Percentiles rank a stretch among this genome's conserved stretches.
phyloP scores from a whole-genome alignment of 1,140 invertebrate genomes.

The Aleiodes sp. region DNA sequence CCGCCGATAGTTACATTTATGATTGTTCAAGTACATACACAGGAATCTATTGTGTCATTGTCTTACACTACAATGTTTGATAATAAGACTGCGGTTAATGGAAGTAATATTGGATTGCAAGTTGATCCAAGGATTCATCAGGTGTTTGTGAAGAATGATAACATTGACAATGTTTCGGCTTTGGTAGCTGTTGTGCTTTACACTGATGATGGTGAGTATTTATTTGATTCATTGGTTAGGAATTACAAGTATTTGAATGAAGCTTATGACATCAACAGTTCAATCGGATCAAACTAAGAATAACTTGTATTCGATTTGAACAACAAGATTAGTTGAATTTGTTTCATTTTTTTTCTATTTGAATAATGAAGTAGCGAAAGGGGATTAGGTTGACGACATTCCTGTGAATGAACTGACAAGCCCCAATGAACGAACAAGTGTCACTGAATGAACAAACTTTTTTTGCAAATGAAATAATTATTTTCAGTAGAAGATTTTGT shows the following conservation, averaged over 20 bases:
- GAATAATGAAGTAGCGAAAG: no score
- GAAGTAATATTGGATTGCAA: conserved; percentile 74
- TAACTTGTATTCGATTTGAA: no score
- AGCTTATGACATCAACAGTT: no score
- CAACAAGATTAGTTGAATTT: no score
- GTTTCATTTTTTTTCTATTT: no score
- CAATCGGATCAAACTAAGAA: conserved; percentile 16
- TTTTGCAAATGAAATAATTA: no score
- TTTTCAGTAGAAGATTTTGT: no score
- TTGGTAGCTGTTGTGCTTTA: conserved; percentile 70
- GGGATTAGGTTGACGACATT: no score
- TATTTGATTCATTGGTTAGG: neutral
- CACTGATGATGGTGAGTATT: conserved; percentile 63
- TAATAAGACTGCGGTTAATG: conserved; percentile 57
- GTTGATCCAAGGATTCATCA: conserved; percentile 45
- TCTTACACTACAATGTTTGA: conserved; percentile 62
- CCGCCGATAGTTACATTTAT: conserved; percentile 68
- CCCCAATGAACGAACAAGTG: no score
- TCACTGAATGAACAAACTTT: no score
- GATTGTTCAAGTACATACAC: conserved; percentile 75
- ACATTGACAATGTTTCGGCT: conserved; percentile 57
- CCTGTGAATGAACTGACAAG: no score
- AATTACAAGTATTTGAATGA: no score
- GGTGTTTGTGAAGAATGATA: conserved; percentile 61
- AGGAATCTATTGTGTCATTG: conserved; percentile 70